Evolutionary conservation across 2,888 invertebrate genomes (phyloP), one percentile per base, ranked within the genome.

Genomic region (Zygaena filipendulae): DNA sequence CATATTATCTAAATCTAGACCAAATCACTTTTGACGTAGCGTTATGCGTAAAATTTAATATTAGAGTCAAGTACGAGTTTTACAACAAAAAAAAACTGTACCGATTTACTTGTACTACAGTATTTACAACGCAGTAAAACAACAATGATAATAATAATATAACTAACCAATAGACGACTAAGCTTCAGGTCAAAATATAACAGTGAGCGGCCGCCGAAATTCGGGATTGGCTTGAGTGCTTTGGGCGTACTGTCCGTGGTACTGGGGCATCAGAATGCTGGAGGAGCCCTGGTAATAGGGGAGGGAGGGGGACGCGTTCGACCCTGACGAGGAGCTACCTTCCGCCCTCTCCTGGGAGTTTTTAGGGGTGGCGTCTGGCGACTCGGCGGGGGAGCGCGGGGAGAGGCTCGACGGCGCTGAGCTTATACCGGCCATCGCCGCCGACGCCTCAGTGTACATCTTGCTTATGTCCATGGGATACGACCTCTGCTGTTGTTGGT

Each of bases 161-260:
- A n/a, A n/a, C n/a, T n/a, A n/a, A n/a, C n/a, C n/a, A n/a, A n/a
- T n/a, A n/a, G n/a, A n/a, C n/a, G n/a, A n/a, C 46, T 64, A 71
- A 20, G 47, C 54, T 53, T 88, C 88, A 82, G 88, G 88, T 90
- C 90, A 91, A 82, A 90, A 90, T 83, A 90, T 88, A 47, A 90
- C 90, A 25, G 90, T 87, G 10, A 90, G 66, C 2, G 90, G 90
- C 56, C 90, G 81, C 46, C 90, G 74, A 59, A 89, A 89, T 59
- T 90, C 90, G 23, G 84, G 77, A 14, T 86, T 85, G 3, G 81
- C 75, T 53, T 85, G 83, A 1, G 84, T 57, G 3, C 79, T 55
- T 27, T 82, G 79, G 1, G 83, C 74, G 34, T 85, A 85, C 43
- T 82, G 81, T 0, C 80, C 80, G 0, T 85, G 82, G 47, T 88